Conservation (phyloP, 2,888 invertebrate species). For the Liposcelis brunnea region DNA sequence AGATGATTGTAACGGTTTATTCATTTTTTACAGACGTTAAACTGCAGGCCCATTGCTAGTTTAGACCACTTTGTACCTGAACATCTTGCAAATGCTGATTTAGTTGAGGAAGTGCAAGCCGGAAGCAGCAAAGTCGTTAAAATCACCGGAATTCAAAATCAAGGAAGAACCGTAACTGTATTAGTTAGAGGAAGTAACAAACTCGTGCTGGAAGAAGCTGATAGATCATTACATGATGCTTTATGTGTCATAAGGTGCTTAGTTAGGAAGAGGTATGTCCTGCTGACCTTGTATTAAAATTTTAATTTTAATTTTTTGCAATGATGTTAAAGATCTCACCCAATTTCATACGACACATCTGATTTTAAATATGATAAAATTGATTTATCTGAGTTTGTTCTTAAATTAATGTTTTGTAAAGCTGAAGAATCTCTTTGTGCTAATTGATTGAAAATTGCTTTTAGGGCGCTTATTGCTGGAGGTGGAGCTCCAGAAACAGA, state of each 20-base stretch:
- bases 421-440: neutral
- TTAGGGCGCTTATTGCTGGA: slow-evolving; percentile 72
- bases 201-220: slow-evolving; percentile 63
- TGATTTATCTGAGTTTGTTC: too few relatives aligned
- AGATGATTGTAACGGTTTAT: too few relatives aligned
- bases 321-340: slow-evolving; percentile 7
- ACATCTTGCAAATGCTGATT: slow-evolving; percentile 76
- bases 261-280: slow-evolving; percentile 54
- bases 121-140: slow-evolving; percentile 83
- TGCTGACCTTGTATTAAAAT: too few relatives aligned
- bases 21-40: slow-evolving; percentile 42
- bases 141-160: slow-evolving; percentile 72
- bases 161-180: slow-evolving; percentile 82
- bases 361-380: neutral
- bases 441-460: slow-evolving; percentile 7
- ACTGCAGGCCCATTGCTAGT: slow-evolving; percentile 94
- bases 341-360: slow-evolving; percentile 12
- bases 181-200: slow-evolving; percentile 79
- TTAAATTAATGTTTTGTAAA: too few relatives aligned
- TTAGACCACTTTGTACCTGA: slow-evolving; percentile 93
- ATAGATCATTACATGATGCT: slow-evolving; percentile 67
- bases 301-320: too few relatives aligned
- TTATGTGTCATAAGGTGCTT: slow-evolving; percentile 88
- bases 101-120: slow-evolving; percentile 84
- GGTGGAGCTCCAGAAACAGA: slow-evolving; percentile 98